phyloP scores from a whole-genome alignment of 1,140 invertebrate genomes.

The Macrostomum lignano region DNA sequence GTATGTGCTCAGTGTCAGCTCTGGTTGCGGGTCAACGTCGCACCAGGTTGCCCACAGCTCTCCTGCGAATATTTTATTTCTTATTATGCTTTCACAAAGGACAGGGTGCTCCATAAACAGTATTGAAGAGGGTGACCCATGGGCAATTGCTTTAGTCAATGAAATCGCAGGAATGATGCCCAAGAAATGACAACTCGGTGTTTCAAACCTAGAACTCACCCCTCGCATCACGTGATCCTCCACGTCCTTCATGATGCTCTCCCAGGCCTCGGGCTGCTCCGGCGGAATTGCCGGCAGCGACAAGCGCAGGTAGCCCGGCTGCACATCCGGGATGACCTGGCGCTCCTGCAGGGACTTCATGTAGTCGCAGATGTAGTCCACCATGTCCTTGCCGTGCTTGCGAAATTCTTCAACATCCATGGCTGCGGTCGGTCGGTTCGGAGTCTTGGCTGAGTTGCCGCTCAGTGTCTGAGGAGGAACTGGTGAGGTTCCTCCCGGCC shows the following conservation, averaged over 20 bases:
- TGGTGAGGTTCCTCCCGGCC: too few relatives aligned
- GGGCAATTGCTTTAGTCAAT: too few relatives aligned
- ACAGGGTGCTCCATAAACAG: too few relatives aligned
- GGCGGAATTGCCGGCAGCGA: slow-evolving; percentile 56
- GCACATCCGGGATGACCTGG: slow-evolving; percentile 58
- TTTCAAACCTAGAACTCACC: slow-evolving; percentile 11
- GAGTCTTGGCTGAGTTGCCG: not conserved
- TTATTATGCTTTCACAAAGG: too few relatives aligned
- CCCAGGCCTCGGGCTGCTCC: slow-evolving; percentile 54
- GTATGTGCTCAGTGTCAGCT: too few relatives aligned
- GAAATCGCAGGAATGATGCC: slow-evolving; percentile 7
- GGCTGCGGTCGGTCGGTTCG: not conserved
- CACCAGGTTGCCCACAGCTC: too few relatives aligned
- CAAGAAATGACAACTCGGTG: not conserved
- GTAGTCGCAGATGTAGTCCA: slow-evolving; percentile 87
- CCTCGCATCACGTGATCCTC: slow-evolving; percentile 90
- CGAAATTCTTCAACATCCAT: slow-evolving; percentile 74
- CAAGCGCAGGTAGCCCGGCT: slow-evolving; percentile 53
- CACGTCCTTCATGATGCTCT: slow-evolving; percentile 67
- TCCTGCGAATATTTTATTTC: too few relatives aligned
- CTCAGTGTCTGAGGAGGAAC: too few relatives aligned
- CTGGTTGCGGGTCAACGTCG: too few relatives aligned
- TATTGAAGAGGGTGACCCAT: too few relatives aligned
- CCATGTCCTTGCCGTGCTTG: slow-evolving; percentile 63
- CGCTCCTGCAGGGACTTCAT: slow-evolving; percentile 29